phyloP scores from a whole-genome alignment of 2,888 invertebrate genomes.

The Odontothrips loti region DNA sequence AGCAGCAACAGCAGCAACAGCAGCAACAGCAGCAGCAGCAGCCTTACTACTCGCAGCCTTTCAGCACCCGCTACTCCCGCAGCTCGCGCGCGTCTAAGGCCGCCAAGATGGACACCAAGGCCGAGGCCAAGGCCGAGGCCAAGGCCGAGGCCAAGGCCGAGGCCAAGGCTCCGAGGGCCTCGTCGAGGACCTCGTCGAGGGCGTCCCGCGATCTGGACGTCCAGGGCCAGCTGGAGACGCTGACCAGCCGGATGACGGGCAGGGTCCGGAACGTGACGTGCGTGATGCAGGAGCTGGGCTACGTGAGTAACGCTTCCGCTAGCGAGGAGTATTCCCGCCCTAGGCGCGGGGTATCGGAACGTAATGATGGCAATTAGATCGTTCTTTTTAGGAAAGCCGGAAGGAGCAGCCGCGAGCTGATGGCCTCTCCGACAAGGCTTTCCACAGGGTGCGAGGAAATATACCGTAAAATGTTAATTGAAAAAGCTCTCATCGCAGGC shows the following conservation, averaged over 20 bases:
- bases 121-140: neutral
- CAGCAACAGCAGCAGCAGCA: slow-evolving; percentile 29
- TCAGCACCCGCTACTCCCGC: slow-evolving; percentile 30
- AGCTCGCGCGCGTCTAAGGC: neutral
- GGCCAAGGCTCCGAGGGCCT: neutral
- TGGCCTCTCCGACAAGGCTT: too few relatives aligned
- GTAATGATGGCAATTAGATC: too few relatives aligned
- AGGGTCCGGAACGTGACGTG: slow-evolving; percentile 62
- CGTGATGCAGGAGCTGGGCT: slow-evolving; percentile 67
- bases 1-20: slow-evolving; percentile 23
- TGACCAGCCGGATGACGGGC: slow-evolving; percentile 50
- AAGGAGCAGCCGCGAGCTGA: too few relatives aligned
- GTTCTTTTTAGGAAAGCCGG: too few relatives aligned
- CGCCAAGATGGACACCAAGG: neutral
- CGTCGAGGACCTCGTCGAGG: neutral
- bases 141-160: neutral
- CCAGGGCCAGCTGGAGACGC: slow-evolving; percentile 57
- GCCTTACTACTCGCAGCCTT: slow-evolving; percentile 33
- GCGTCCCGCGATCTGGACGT: slow-evolving; percentile 52
- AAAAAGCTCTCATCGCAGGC: neutral
- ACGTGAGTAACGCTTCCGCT: slow-evolving; percentile 45
- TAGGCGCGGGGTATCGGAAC: too few relatives aligned
- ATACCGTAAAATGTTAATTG: neutral
- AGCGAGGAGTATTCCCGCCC: too few relatives aligned
- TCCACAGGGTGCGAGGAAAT: too few relatives aligned